Percentiles rank a stretch among this genome's conserved stretches.
Conservation (phyloP, 2,797 vertebrate genomes). For the Rousettus madagascariensis region DNA sequence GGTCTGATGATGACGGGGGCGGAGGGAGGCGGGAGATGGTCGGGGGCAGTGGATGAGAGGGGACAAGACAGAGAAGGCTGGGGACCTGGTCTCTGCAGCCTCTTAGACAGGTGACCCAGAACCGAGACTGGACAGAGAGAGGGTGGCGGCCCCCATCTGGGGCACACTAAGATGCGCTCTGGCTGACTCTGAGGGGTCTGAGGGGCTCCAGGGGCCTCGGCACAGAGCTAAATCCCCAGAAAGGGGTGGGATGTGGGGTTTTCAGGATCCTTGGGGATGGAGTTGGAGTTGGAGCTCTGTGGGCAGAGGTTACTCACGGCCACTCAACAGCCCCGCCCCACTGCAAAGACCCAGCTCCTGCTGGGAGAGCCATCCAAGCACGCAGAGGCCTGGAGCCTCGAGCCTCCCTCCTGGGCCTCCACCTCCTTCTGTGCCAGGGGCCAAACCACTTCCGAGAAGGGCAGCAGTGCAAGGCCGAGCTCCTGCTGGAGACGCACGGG, state of each 20-base stretch:
- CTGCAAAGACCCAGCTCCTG: not conserved
- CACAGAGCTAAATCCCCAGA: not conserved
- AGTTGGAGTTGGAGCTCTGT: accelerated
- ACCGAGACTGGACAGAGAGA: not conserved
- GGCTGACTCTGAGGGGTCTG: not conserved
- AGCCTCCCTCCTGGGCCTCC: no score
- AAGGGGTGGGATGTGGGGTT: accelerated
- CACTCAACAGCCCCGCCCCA: accelerated
- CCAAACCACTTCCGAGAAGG: not conserved
- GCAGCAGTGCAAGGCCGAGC: accelerated
- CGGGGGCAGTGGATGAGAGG: accelerated
- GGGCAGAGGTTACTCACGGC: not conserved
- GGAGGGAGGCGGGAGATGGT: accelerated
- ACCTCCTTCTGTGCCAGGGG: not conserved
- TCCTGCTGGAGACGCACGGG: not conserved
- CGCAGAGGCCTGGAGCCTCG: accelerated
- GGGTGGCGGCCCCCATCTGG: accelerated
- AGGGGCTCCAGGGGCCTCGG: not conserved
- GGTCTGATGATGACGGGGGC: not conserved
- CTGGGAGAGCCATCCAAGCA: not conserved
- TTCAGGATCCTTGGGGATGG: not conserved
- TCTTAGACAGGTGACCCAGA: not conserved
- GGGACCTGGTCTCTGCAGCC: not conserved
- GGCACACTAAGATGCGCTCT: no score
- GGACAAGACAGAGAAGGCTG: accelerated